Evolutionary conservation across 2,888 invertebrate genomes (phyloP), one percentile per base, ranked within the genome.

Genomic region (Melieria crassipennis): DNA sequence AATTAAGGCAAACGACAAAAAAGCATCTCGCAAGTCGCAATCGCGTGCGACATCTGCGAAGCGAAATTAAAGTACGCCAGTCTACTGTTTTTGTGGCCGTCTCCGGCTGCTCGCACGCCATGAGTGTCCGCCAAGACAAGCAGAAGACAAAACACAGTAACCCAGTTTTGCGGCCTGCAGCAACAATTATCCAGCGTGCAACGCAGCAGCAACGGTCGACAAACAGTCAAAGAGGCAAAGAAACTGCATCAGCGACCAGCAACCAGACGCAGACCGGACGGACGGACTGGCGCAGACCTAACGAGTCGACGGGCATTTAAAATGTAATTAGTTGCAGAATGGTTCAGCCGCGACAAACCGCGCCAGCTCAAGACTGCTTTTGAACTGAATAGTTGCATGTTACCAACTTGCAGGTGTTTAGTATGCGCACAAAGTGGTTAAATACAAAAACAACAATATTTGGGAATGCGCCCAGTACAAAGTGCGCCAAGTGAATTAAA

Each of bases 111-210:
- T 30, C 30, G 30, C 30, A 30, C 30, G 30, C 30, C 30, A 30
- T 30, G 30, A 30, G 30, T 30, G 30, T 30, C 30, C 30, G 30
- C 50, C 52, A 61, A 67, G 50, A 66, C 46, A 47, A 63, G 68
- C 67, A 67, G 63, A 67, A 63, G 48, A 42, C 42, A 55, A 57
- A 70, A 69, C 70, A 67, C 64, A 67, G 66, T 74, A 74, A 74
- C 73, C 73, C 69, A 74, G 69, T 66, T 73, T 71, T 69, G 64
- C 57, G 6, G 10, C 46, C 57, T 63, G 60, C 57, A 63, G 57
- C 63, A 52, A 66, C 48, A 65, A 58, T 61, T 71, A 45, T 46
- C 11, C 43, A 30, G 16, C 16, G 16, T 16, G 16, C 16, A 16
- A 16, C 16, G 16, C 16, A 16, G 30, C 30, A 30, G 3, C 30